Evolutionary conservation across 1,140 invertebrate genomes (phyloP), one percentile per base, ranked within the genome.

Genomic region (Condylostylus longicornis): DNA sequence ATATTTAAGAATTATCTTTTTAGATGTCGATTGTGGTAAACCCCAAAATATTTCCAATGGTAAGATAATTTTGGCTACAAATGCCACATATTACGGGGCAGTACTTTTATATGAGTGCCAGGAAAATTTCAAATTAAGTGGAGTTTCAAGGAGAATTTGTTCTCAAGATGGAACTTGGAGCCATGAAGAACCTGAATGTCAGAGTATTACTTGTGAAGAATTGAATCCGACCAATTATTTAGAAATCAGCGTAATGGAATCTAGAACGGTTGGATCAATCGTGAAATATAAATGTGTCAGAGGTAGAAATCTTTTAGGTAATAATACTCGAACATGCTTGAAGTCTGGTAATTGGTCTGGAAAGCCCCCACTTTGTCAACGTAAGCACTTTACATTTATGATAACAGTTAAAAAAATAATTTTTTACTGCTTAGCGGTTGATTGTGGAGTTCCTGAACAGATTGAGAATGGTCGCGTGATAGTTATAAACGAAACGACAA

Each of bases 131-230:
- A 74, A 81, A 52, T 58, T 91, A 4, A 81, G 82, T 40, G 84
- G 86, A 3, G 82, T 84, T 23, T 79, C 77, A 1, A 66, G 81
- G 38, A 65, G 85, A 48, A 54, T 81, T 22, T 94, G 90, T 54
- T 70, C 85, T 10, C 85, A 89, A 53, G 86, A 94, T 58, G 83
- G 79, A 12, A 82, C 81, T 0, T 89, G 86, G 83, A 84, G 79
- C 41, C 79, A 78, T 6, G 74, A 76, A 31, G 61, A 74, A 6
- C 86, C 89, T 0, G 57, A 63, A 6, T 94, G 88, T 55, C 71
- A 69, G 65, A 82, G 87, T 69, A 82, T 87, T 29, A 73, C 72
- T 29, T 88, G 84, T 51, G 68, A 68, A 42, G 71, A 77, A 45
- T 78, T 77, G 6, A 75, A 76, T 40, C 64, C 64, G 39, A 62